phyloP scores from a whole-genome alignment of 2,888 invertebrate species.

The Troilus luridus region DNA sequence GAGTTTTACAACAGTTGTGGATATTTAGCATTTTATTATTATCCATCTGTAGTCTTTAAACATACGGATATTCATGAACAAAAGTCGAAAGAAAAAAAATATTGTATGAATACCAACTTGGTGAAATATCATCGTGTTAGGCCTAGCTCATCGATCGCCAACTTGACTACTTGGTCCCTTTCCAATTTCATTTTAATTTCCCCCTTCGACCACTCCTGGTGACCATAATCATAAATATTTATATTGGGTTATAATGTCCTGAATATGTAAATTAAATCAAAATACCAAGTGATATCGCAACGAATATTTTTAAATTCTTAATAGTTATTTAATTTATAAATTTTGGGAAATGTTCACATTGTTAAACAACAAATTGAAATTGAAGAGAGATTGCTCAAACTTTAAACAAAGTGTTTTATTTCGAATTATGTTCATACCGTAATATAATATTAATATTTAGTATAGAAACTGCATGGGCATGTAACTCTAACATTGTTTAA shows the following conservation, averaged over 20 bases:
- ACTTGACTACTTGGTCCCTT: neutral
- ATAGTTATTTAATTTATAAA: too few relatives aligned
- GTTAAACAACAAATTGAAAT: too few relatives aligned
- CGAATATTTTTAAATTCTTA: too few relatives aligned
- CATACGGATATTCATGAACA: neutral
- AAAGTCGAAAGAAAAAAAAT: neutral
- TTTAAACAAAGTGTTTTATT: too few relatives aligned
- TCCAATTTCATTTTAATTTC: constrained; percentile 10
- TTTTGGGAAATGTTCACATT: too few relatives aligned
- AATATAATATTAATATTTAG: neutral
- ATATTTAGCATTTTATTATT: neutral
- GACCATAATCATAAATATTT: neutral
- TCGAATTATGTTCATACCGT: too few relatives aligned
- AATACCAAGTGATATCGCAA: too few relatives aligned
- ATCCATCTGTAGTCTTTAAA: neutral
- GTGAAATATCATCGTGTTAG: neutral
- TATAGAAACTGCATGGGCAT: neutral
- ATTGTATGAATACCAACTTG: neutral
- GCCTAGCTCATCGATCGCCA: neutral
- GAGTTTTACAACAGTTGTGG: too few relatives aligned
- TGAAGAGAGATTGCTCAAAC: too few relatives aligned
- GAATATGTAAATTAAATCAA: neutral
- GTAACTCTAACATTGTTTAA: neutral
- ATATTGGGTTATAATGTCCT: neutral
- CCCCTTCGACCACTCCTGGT: neutral